Base-by-base conservation (phyloP, 2,113 vertebrate species). In the Nesogale talazaci region DNA sequence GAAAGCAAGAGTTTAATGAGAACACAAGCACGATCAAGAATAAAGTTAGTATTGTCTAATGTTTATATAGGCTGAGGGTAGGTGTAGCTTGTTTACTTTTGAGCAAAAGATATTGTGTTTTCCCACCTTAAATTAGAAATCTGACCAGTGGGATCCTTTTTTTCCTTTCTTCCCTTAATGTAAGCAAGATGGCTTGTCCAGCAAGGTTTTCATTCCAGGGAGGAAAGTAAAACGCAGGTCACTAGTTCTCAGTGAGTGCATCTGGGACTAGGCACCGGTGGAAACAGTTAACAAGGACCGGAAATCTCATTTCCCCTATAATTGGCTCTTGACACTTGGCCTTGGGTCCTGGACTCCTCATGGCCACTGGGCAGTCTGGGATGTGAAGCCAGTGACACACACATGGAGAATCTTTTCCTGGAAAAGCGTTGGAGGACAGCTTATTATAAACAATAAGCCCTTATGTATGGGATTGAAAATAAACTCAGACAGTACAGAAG, bases 401-500 rank as follows among this genome's bases (percentile, higher is more conserved):
- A 88, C 70, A 88, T 9, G 12, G 67, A 83, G 92, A 94, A 42
- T 75, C 67, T 74, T 94, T 97, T 98, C 96, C 96, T 97, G 97
- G 97, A 97, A 97, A 87, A 86, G n/a, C 76, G 93, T 92, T 87
- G 59, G 81, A 97, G 85, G 86, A 95, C 56, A 94, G 83, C 89
- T 96, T 95, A 91, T 93, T 96, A 94, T 96, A 96, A 97, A 96
- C 86, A 96, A 46, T 88, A 83, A 88, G 40, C 89, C 80, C 38
- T 95, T 95, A 85, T 94, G 82, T 69, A 46, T 80, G 89, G 63
- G 38, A 89, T 97, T 97, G 94, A 97, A 98, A 98, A 97, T 97
- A 98, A 97, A 96, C 87, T 74, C 95, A 96, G 91, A 95, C 89
- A 2, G 0, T 79, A 96, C 95, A 83, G 96, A 92, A 96, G 93